Evolutionary conservation across 2,888 invertebrate genomes (phyloP), one percentile per base, ranked within the genome.

Genomic region (Cantharis lateralis): DNA sequence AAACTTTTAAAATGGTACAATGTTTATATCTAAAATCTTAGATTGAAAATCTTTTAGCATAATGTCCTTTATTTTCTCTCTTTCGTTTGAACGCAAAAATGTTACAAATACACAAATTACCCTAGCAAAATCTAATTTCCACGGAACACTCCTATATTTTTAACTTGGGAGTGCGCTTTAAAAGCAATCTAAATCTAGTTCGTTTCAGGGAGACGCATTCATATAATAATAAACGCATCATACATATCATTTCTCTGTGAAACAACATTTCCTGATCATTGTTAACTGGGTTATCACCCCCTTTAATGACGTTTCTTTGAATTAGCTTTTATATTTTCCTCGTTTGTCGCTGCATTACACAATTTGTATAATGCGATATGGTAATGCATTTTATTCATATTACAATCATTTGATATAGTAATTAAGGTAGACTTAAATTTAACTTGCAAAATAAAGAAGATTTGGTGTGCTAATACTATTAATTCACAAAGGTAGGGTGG

Each of bases 151-250:
- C 75, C 68, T 62, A 74, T 78, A 78, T 77, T 77, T 77, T 74
- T 73, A 73, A 72, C 72, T 71, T 75, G 75, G 64, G 15, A 64
- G 68, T 74, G 72, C 72, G 68, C 71, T 72, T 74, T 74, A 74
- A 66, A 68, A 68, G 74, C 72, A 77, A 75, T 72, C 78, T 70
- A 72, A 75, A 78, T 72, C 71, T 77, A 32, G 72, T 69, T 75
- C 75, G 72, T 77, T 77, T 77, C 68, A 11, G 48, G 69, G 66
- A 62, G 73, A 61, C 62, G 78, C 87, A 87, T 87, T 87, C 87
- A 87, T 86, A 85, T 86, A 87, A 87, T 87, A 87, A 87, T 87
- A 87, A 87, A 86, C 87, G 86, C 86, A 87, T 87, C 87, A 87
- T 87, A 87, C 86, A 87, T 87, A 87, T 87, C 87, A 87, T 87